Conservation (phyloP, 2,888 invertebrate genomes). For the Harpalus rubripes region DNA sequence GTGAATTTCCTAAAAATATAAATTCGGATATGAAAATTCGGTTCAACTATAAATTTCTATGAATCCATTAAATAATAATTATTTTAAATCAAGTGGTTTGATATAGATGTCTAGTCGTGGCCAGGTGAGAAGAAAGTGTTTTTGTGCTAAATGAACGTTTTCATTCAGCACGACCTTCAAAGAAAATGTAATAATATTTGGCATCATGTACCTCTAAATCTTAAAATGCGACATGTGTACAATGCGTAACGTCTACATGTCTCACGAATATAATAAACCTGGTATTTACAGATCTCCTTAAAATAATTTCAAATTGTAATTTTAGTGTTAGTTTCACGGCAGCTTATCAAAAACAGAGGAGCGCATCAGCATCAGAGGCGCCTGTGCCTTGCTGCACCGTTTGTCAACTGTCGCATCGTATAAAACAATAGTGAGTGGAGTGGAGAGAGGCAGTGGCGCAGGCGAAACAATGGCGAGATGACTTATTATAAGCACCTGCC, state of each 20-base stretch:
- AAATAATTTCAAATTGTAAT: constrained; percentile 49
- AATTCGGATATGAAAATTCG: no score
- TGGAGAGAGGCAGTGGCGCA: not conserved
- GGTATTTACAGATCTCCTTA: constrained; percentile 34
- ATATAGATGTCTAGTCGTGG: not conserved
- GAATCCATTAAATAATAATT: no score
- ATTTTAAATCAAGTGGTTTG: not conserved
- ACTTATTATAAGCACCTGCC: constrained; percentile 57
- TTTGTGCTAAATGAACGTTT: constrained; percentile 23
- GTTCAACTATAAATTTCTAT: no score
- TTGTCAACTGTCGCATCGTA: constrained; percentile 55
- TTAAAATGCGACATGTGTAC: constrained; percentile 36
- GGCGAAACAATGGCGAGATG: constrained; percentile 59
- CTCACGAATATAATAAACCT: constrained; percentile 36
- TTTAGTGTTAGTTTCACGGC: constrained; percentile 52
- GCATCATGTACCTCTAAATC: constrained; percentile 34
- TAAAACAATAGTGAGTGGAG: constrained; percentile 44
- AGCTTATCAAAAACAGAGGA: constrained; percentile 51
- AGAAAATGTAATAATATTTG: constrained; percentile 48
- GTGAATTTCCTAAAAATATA: no score
- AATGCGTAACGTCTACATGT: constrained; percentile 52
- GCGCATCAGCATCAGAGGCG: constrained; percentile 29
- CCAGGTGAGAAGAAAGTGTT: constrained; percentile 4
- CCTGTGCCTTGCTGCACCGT: constrained; percentile 19
- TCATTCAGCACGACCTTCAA: constrained; percentile 38